These are phyloP conservation scores for Molossus alvarezi DNA, from an alignment of 2,797 vertebrate species.

Conservation along the genomic window DNA sequence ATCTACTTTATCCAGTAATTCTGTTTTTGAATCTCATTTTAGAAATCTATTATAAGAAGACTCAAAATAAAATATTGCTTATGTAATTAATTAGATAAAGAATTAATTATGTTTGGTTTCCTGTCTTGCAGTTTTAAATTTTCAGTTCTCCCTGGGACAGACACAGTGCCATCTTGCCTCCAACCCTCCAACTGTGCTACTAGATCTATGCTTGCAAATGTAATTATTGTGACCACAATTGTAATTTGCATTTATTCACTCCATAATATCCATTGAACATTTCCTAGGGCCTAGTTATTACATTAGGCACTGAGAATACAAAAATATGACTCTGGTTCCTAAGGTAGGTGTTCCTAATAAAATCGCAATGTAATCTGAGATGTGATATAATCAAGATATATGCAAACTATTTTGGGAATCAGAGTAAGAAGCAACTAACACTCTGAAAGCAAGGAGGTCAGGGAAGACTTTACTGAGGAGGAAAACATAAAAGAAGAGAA, in stretches of 20 bases:
- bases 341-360: background rate
- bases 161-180: constrained; percentile 41
- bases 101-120: constrained; percentile 70
- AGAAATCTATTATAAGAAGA: constrained; percentile 62
- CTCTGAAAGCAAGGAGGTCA: background rate
- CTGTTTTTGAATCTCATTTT: constrained; percentile 56
- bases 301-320: constrained; percentile 24
- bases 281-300: background rate
- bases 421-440: constrained; percentile 14
- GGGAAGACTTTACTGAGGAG: background rate
- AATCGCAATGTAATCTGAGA: background rate
- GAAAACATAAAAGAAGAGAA: background rate
- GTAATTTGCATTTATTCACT: constrained; percentile 60
- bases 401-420: constrained; percentile 27
- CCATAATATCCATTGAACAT: constrained; percentile 40
- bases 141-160: constrained; percentile 50
- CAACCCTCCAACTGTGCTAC: constrained; percentile 53
- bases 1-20: constrained; percentile 46
- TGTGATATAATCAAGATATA: constrained; percentile 7
- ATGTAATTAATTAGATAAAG: constrained; percentile 49
- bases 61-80: background rate
- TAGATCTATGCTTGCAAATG: constrained; percentile 58
- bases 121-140: constrained; percentile 65
- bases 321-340: constrained; percentile 36
- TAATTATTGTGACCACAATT: constrained; percentile 60